Evolutionary conservation across 2,113 vertebrate genomes (phyloP), one percentile per base, ranked within the genome.

Genomic region (Cavia aperea): DNA sequence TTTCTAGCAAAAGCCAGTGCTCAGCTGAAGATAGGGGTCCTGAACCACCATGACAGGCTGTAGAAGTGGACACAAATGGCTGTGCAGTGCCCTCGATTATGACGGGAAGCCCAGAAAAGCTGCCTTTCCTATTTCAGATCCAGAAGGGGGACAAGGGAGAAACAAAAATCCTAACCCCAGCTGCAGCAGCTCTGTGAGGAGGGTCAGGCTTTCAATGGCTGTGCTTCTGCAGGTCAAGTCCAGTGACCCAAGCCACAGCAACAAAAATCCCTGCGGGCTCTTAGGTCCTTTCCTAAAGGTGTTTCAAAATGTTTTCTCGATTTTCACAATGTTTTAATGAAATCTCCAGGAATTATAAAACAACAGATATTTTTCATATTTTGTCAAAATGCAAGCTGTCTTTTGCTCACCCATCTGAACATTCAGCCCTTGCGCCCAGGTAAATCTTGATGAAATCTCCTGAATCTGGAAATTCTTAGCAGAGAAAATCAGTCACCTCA

Each of bases 141-240:
- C 7, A 54, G 75, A 49, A 8, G 49, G 16, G 31, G 2, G 39
- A 18, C 36, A 11, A 21, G 15, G 51, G 6, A 39, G 14, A 62
- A 21, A n/a, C 15, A 1, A 58, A 24, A 63, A 39, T 46, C 1
- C 39, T 4, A 24, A 5, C 15, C 10, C 21, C 19, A 73, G 13
- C 12, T 23, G 46, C 46, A 3, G 36, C 13, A 15, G 36, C 26
- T 10, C 21, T 63, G 31, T 39, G 9, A 58, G 21, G 26, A 1
- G 36, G 75, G 29, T 19, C 23, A 6, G 14, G 31, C 19, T 21
- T 7, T 21, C 14, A 5, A 4, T 2, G 23, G 10, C 9, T 5
- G 0, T 1, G n/a, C 14, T 36, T 7, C 36, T 4, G 60, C 14
- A 19, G 49, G 0, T 13, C 54, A 7, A 46, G 62, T 29, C 2